phyloP scores from a whole-genome alignment of 2,797 vertebrate species.

The Typhlichthys eigenmanni region DNA sequence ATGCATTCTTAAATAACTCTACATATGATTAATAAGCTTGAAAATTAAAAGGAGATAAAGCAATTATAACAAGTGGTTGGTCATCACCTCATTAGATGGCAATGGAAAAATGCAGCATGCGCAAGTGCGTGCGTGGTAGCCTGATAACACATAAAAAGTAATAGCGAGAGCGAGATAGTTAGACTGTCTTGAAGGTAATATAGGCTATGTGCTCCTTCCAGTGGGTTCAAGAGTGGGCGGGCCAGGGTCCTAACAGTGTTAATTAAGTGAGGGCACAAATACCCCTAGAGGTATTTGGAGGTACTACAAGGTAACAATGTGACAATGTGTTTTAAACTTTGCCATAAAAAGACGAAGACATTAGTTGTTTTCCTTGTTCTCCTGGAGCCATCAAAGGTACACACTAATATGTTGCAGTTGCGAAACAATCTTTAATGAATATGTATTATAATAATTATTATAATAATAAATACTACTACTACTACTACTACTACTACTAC shows the following conservation, averaged over 20 bases:
- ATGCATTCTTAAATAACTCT: conserved; percentile 99
- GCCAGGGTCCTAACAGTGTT: conserved; percentile 8
- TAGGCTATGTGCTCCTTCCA: conserved; percentile 16
- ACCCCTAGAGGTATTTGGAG: too few relatives aligned
- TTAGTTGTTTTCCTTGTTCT: too few relatives aligned
- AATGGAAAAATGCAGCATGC: conserved; percentile 85
- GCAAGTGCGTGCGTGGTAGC: conserved; percentile 39
- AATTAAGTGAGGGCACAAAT: too few relatives aligned
- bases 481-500: too few relatives aligned
- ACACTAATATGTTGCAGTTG: too few relatives aligned
- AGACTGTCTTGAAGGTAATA: conserved; percentile 27
- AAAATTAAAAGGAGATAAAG: conserved; percentile 99
- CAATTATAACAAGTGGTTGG: conserved; percentile 99
- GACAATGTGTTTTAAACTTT: too few relatives aligned
- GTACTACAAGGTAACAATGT: too few relatives aligned
- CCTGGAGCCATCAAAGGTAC: too few relatives aligned
- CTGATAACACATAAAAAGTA: conserved; percentile 49
- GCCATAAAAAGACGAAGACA: too few relatives aligned
- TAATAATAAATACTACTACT: too few relatives aligned
- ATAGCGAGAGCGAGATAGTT: conserved; percentile 16
- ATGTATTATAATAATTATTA: too few relatives aligned
- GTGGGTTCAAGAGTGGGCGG: conserved; percentile 8
- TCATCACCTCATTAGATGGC: conserved; percentile 99
- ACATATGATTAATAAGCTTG: conserved; percentile 99
- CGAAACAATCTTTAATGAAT: too few relatives aligned